Base-by-base conservation (phyloP, 1,140 invertebrate genomes). In the Melanaphis sacchari region DNA sequence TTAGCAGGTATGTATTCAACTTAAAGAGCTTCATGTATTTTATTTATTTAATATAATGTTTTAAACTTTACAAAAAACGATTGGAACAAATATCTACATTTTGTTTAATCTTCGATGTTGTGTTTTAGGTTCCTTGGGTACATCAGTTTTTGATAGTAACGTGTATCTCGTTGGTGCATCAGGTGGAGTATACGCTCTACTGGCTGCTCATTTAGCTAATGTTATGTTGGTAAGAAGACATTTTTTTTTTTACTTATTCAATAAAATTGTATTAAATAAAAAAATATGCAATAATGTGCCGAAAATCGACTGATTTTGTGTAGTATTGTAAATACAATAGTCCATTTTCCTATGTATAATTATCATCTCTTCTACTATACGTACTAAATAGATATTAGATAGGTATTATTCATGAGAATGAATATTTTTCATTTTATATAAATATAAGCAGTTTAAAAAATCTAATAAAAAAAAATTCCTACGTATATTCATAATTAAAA, bases 121-220 rank as follows among this genome's bases (percentile, higher is more conserved):
- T 93, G 91, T 93, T 95, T 41, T 95, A 97, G 97, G 97, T 94
- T 99, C 98, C 36, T 95, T 99, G 94, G 98, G 98, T 89, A 99
- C 98, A 85, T 99, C 98, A 91, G 98, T 99, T 89, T 98, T 99
- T 95, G 98, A 99, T 95, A 97, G 98, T 85, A 97, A 99, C 95
- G 98, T 98, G 81, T 99, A 97, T 95, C 96, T 99, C 40, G 98
- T 99, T 54, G 98, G 98, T 46, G 98, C 99, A 21, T 99, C 98
- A 89, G 98, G 98, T 54, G 99, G 97, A 54, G 98, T 99, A 93
- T 99, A 99, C 95, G 98, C 98, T 46, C 96, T 99, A 43, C 95
- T 99, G 26, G 98, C 98, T 22, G 98, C 98, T 89, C 99, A 99
- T 96, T 96, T 99, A 94, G 98, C 98, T 93, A 99, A 99, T 95